Percentiles rank a stretch among this genome's conserved stretches.
These are phyloP conservation scores for Anastrepha obliqua DNA, from an alignment of 1,140 invertebrate genomes.

Conservation along the genomic window DNA sequence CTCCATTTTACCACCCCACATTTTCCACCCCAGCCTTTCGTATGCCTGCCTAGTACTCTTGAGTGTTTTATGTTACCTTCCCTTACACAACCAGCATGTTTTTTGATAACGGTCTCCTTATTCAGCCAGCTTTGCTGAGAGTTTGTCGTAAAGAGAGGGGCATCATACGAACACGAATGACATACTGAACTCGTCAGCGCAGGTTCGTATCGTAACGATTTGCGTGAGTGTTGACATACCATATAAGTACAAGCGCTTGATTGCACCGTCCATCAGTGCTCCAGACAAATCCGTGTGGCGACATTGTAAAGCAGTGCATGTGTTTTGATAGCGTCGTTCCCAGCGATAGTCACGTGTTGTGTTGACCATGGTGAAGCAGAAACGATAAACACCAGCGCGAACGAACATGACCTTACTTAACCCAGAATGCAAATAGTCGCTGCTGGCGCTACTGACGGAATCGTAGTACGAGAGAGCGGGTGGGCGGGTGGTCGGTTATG, in stretches of 20 bases:
- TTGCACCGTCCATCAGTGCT: background rate
- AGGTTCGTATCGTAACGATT: background rate
- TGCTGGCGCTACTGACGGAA: background rate
- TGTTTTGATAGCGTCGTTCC: background rate
- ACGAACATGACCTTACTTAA: constrained; percentile 46
- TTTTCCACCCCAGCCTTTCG: no score
- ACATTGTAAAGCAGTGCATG: background rate
- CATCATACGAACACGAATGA: background rate
- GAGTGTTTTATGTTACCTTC: background rate
- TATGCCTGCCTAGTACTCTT: background rate
- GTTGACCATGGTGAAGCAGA: constrained; percentile 21
- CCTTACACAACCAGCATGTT: background rate
- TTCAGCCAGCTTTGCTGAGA: background rate
- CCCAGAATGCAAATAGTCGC: constrained; percentile 39
- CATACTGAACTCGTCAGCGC: constrained; percentile 29
- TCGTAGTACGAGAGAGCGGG: background rate
- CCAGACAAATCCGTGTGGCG: constrained; percentile 8
- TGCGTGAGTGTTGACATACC: background rate
- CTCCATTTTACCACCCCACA: background rate
- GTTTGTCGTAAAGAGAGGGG: background rate
- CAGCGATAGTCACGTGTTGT: constrained; percentile 25
- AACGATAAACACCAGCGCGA: background rate
- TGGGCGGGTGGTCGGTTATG: background rate
- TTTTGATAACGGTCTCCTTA: background rate
- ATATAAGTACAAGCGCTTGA: background rate